phyloP scores from a whole-genome alignment of 2,888 invertebrate genomes.

The Macrosiphum euphorbiae region DNA sequence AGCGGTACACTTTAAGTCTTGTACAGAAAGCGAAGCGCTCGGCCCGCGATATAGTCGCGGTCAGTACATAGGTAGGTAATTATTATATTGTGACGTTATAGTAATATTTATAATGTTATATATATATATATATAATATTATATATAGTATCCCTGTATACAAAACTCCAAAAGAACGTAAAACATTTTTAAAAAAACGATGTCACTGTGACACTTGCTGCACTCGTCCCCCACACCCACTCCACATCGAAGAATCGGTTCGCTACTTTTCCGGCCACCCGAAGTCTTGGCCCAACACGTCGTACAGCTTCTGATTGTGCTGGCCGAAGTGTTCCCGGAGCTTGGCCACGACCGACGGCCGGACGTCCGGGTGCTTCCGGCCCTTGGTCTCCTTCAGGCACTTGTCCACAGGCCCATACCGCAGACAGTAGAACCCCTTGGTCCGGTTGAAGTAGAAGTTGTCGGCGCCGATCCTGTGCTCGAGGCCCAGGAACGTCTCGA shows the following conservation, averaged over 20 bases:
- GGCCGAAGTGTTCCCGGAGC: slow-evolving; percentile 87
- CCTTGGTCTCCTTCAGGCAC: slow-evolving; percentile 88
- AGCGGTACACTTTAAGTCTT: background rate
- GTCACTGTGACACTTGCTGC: background rate
- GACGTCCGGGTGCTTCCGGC: slow-evolving; percentile 81
- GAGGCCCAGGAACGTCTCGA: slow-evolving; percentile 84
- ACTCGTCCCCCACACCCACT: background rate
- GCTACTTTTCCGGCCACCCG: slow-evolving; percentile 91
- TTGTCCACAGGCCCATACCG: slow-evolving; percentile 74
- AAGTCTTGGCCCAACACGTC: slow-evolving; percentile 93
- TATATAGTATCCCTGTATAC: slow-evolving; percentile 31
- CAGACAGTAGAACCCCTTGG: slow-evolving; percentile 80
- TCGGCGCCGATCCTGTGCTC: slow-evolving; percentile 78
- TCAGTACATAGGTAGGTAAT: background rate
- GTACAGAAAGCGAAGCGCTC: background rate
- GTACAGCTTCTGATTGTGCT: slow-evolving; percentile 93
- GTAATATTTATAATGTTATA: slow-evolving; percentile 4
- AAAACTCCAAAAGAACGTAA: slow-evolving; percentile 24
- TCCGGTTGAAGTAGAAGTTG: slow-evolving; percentile 95
- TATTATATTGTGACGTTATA: background rate
- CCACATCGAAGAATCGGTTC: background rate
- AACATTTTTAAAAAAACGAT: background rate
- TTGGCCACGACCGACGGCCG: slow-evolving; percentile 78
- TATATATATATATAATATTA: background rate
- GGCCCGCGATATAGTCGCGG: background rate